These are phyloP conservation scores for Axis porcinus DNA, from an alignment of 2,113 vertebrate genomes.

Conservation along the genomic window DNA sequence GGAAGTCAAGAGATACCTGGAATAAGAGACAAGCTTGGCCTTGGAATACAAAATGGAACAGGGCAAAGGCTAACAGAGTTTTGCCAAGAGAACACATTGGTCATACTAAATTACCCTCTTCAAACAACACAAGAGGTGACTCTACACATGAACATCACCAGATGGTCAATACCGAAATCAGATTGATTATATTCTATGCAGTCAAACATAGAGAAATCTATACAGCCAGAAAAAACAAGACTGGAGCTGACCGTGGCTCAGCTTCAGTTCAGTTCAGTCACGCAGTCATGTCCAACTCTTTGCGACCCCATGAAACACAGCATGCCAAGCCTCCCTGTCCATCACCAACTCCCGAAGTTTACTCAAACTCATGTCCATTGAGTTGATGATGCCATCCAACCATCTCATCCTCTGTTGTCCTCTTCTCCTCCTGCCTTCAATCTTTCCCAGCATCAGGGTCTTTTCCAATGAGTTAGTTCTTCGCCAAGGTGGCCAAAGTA, in stretches of 20 bases:
- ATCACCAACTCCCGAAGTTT: neutral
- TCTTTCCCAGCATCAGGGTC: neutral
- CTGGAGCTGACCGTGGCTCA: neutral
- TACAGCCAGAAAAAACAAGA: neutral
- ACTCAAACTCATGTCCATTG: neutral
- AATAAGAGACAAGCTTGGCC: neutral
- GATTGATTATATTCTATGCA: neutral
- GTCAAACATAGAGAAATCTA: neutral
- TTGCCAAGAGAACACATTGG: neutral
- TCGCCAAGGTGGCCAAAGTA: neutral
- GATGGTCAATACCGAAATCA: neutral
- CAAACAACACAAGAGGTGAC: neutral
- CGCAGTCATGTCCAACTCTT: neutral
- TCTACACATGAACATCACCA: neutral
- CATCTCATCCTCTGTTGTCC: neutral
- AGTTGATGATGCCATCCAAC: neutral
- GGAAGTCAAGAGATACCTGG: neutral
- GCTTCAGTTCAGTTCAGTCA: neutral
- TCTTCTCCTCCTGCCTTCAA: neutral
- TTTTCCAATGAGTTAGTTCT: neutral
- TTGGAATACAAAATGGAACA: neutral
- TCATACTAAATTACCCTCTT: neutral
- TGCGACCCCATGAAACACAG: accelerated
- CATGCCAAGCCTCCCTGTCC: neutral
- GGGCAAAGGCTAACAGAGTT: neutral